Base-by-base conservation (phyloP, 2,797 vertebrate genomes). In the Pangasius macronema region DNA sequence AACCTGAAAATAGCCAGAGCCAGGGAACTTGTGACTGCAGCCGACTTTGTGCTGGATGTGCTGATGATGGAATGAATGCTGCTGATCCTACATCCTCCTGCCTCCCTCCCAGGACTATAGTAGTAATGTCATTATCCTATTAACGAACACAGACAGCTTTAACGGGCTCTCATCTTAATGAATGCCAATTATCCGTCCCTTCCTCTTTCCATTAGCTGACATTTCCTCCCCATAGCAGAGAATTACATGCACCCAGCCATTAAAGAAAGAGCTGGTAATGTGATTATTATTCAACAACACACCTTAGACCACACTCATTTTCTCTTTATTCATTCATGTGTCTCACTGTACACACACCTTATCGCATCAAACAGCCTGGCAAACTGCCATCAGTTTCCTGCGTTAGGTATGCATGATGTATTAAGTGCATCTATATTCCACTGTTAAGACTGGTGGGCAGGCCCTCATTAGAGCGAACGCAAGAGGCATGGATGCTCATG, bases 401-500 rank as follows among this genome's bases (percentile, higher is more conserved):
- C 86, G 84, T 88, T 84, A 90, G 90, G 77, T 57, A 85, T 86
- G 68, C 59, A 20, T 87, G 68, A 89, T 91, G 93, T 93, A 93
- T 93, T 93, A 61, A 90, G 82, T 79, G 83, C 87, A 93, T 92
- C 91, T 90, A 81, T 88, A 90, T 88, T 73, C 87, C 86, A 89
- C 85, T 91, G 87, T 90, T 93, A 92, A 90, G 91, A 87, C 88
- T 88, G 91, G 91, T 92, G 61, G 93, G 94, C 92, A 92, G 89
- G 86, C 89, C 91, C 93, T 95, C 91, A 94, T 96, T 95, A 95
- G 95, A 87, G 82, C 90, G 93, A 95, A 91, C 86, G 87, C 89
- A 92, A 91, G 86, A 87, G 73, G 86, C 85, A 67, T 1, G 87
- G 89, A 94, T 93, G 95, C 90, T 94, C 94, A 95, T 94, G 91